Conservation (phyloP, 1,140 invertebrate species). For the Anagrus nilaparvatae region DNA sequence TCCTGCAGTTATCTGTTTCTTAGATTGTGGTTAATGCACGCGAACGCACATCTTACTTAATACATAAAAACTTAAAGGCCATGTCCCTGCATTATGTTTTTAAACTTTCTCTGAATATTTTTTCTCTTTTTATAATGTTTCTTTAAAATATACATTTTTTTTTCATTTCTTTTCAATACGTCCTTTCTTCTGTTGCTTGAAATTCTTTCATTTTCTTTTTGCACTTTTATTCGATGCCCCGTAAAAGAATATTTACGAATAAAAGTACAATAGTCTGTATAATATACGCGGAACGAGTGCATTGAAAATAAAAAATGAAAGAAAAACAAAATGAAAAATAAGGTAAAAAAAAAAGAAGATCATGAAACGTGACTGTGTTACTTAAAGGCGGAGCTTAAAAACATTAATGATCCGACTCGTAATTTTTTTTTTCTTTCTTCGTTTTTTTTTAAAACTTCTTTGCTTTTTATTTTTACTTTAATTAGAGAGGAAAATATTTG, state of each 20-base stretch:
- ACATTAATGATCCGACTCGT: slow-evolving; percentile 13
- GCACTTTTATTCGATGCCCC: slow-evolving; percentile 8
- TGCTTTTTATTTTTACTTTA: slow-evolving; percentile 9
- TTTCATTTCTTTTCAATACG: slow-evolving; percentile 14
- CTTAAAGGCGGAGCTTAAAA: slow-evolving; percentile 13
- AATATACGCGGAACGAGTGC: too few species aligned
- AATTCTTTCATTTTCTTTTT: slow-evolving; percentile 6
- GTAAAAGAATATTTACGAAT: slow-evolving; percentile 13
- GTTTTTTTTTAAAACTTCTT: not conserved
- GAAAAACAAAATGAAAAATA: too few species aligned
- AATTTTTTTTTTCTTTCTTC: slow-evolving; percentile 4
- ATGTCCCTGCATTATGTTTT: too few species aligned
- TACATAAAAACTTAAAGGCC: too few species aligned
- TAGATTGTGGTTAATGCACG: too few species aligned
- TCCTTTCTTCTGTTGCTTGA: slow-evolving; percentile 11
- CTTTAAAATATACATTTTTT: too few species aligned
- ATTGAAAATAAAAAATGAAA: slow-evolving; percentile 14
- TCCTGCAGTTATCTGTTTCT: too few species aligned
- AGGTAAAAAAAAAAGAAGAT: slow-evolving; percentile 10
- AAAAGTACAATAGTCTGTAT: too few species aligned
- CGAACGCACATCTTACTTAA: too few species aligned
- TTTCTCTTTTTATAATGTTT: too few species aligned
- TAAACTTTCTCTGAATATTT: too few species aligned
- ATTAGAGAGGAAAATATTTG: slow-evolving; percentile 12
- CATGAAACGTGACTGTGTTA: slow-evolving; percentile 14